These are phyloP conservation scores for Macquaria australasica DNA, from an alignment of 2,113 vertebrate species.

Conservation along the genomic window DNA sequence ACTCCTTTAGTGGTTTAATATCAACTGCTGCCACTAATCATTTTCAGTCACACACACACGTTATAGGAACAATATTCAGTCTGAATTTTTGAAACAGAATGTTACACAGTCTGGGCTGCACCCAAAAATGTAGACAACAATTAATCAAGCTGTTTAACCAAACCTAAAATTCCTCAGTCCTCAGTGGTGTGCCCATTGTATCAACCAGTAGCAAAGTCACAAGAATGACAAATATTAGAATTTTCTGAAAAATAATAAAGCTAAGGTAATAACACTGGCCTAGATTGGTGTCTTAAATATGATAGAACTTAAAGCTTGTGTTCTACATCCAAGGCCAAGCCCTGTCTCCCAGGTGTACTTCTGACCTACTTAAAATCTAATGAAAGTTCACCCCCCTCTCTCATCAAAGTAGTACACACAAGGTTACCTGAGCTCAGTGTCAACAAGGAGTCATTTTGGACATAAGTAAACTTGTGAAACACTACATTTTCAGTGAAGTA, in stretches of 20 bases:
- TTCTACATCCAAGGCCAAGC: slow-evolving; percentile 38
- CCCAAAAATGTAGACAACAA: not conserved
- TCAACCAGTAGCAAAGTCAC: not conserved
- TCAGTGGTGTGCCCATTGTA: not conserved
- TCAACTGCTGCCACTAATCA: not conserved
- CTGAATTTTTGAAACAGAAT: not conserved
- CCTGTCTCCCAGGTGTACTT: slow-evolving; percentile 36
- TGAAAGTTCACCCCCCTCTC: slow-evolving; percentile 44
- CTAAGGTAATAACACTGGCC: slow-evolving; percentile 22
- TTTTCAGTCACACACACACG: not conserved
- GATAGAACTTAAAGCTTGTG: slow-evolving; percentile 16
- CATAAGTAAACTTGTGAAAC: not conserved
- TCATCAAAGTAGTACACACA: slow-evolving; percentile 57
- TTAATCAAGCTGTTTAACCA: not conserved
- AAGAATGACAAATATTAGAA: not conserved
- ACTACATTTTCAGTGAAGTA: not conserved
- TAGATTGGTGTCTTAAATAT: slow-evolving; percentile 41
- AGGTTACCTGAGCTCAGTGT: slow-evolving; percentile 60
- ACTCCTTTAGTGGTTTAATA: not conserved
- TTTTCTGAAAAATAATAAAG: not conserved
- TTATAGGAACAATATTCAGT: not conserved
- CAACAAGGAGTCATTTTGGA: slow-evolving; percentile 39
- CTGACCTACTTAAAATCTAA: slow-evolving; percentile 77
- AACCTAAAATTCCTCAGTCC: not conserved
- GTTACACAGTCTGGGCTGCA: not conserved